Percentiles rank a stretch among this genome's conserved stretches.
phyloP scores from a whole-genome alignment of 2,888 invertebrate genomes.

The Hyles lineata region DNA sequence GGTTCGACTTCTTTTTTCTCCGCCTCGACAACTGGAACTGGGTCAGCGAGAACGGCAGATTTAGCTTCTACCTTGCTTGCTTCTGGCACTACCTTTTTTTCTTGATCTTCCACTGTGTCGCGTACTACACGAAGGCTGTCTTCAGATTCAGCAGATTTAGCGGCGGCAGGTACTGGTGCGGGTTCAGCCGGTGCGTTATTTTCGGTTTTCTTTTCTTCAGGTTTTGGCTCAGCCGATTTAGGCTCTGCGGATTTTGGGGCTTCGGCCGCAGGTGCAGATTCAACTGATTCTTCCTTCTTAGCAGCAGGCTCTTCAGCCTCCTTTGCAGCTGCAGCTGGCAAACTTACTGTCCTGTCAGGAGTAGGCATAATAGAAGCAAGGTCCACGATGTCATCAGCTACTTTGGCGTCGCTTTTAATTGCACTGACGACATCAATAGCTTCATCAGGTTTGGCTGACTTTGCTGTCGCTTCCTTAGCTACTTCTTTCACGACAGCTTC shows the following conservation, averaged over 20 bases:
- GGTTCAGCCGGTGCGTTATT: conserved; percentile 35
- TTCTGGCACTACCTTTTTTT: conserved; percentile 35
- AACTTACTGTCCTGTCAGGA: conserved; percentile 68
- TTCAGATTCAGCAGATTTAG: conserved; percentile 39
- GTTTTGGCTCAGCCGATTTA: conserved; percentile 32
- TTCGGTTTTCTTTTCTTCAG: conserved; percentile 33
- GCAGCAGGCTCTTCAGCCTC: conserved; percentile 66
- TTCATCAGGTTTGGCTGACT: conserved; percentile 57
- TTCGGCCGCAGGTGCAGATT: conserved; percentile 41
- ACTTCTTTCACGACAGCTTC: conserved; percentile 64
- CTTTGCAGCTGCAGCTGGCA: conserved; percentile 57
- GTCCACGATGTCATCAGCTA: conserved; percentile 70
- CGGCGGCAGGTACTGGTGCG: conserved; percentile 24
- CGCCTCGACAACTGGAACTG: conserved; percentile 41
- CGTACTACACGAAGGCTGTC: conserved; percentile 69
- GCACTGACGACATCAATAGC: conserved; percentile 66
- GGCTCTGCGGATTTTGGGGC: conserved; percentile 39
- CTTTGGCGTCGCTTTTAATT: conserved; percentile 60
- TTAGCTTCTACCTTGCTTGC: conserved; percentile 39
- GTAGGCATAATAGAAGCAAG: conserved; percentile 59
- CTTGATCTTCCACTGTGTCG: conserved; percentile 64
- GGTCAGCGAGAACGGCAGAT: conserved; percentile 36
- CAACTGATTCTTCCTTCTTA: conserved; percentile 50
- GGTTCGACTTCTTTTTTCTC: conserved; percentile 14
- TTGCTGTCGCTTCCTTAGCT: conserved; percentile 53